Conservation (phyloP, 1,140 invertebrate genomes). For the Homalodisca vitripennis region DNA sequence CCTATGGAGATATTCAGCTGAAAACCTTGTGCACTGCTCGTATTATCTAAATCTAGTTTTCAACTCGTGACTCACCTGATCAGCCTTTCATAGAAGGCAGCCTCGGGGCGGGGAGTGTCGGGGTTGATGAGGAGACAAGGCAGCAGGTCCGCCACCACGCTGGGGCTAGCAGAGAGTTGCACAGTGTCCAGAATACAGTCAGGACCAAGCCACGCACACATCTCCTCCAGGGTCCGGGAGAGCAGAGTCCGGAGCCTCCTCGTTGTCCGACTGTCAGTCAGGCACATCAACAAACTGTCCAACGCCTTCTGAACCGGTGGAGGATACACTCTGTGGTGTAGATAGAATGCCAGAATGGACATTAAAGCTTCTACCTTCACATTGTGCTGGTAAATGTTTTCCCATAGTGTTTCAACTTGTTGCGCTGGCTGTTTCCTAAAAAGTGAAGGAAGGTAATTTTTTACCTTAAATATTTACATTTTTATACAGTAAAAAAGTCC, state of each 20-base stretch:
- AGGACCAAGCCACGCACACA: slow-evolving; percentile 32
- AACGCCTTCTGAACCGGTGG: slow-evolving; percentile 34
- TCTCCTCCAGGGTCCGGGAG: slow-evolving; percentile 37
- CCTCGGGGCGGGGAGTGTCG: slow-evolving; percentile 18
- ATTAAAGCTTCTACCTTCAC: slow-evolving; percentile 35
- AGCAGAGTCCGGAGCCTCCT: slow-evolving; percentile 36
- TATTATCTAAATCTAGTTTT: too few species aligned
- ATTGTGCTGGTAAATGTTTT: slow-evolving; percentile 32
- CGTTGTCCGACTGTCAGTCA: slow-evolving; percentile 27
- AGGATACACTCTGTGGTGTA: slow-evolving; percentile 34
- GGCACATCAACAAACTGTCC: slow-evolving; percentile 32
- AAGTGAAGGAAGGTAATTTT: too few species aligned
- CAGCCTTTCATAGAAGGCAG: slow-evolving; percentile 29
- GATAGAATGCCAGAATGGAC: slow-evolving; percentile 37
- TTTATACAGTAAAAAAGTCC: too few species aligned
- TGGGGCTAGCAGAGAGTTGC: slow-evolving; percentile 21
- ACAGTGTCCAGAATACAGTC: slow-evolving; percentile 33
- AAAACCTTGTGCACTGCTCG: too few species aligned
- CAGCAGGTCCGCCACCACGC: slow-evolving; percentile 22
- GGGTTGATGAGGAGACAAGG: slow-evolving; percentile 31
- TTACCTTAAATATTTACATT: too few species aligned
- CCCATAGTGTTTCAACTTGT: slow-evolving; percentile 34
- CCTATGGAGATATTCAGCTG: too few species aligned
- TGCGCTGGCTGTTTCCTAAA: slow-evolving; percentile 35
- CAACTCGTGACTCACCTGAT: slow-evolving; percentile 23